Conservation (phyloP, 1,140 invertebrate species). For the Musca vetustissima region DNA sequence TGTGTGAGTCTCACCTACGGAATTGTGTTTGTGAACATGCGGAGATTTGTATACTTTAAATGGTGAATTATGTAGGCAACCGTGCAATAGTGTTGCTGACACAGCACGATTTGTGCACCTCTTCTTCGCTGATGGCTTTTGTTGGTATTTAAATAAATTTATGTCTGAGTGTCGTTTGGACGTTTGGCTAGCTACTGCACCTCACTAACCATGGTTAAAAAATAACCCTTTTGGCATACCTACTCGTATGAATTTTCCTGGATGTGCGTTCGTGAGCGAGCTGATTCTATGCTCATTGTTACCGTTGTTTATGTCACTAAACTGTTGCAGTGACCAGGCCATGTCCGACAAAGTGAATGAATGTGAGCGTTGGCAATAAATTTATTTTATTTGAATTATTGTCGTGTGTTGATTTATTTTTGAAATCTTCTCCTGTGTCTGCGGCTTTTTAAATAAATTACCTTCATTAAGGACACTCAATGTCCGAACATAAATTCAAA, state of each 20-base stretch:
- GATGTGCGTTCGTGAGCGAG: too few species aligned
- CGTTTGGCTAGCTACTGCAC: not conserved
- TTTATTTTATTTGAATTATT: slow-evolving; percentile 25
- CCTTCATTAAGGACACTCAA: slow-evolving; percentile 20
- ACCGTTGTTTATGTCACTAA: not conserved
- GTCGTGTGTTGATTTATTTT: slow-evolving; percentile 21
- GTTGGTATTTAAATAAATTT: slow-evolving; percentile 23
- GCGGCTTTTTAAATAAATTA: slow-evolving; percentile 24
- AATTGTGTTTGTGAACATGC: too few species aligned
- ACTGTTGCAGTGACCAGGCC: slow-evolving; percentile 15
- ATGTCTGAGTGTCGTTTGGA: not conserved
- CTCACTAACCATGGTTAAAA: too few species aligned
- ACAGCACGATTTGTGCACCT: slow-evolving; percentile 18
- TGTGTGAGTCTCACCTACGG: too few species aligned
- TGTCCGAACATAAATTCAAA: slow-evolving; percentile 6
- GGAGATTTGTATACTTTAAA: slow-evolving; percentile 12
- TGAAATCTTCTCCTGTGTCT: slow-evolving; percentile 15
- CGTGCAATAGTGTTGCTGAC: slow-evolving; percentile 14
- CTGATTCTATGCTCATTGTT: too few species aligned
- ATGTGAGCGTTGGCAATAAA: not conserved
- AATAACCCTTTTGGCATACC: too few species aligned
- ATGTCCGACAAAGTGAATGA: not conserved
- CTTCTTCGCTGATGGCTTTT: not conserved
- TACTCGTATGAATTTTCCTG: too few species aligned
- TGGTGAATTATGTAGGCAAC: slow-evolving; percentile 21